These are phyloP conservation scores for Diaprepes abbreviatus DNA, from an alignment of 2,888 invertebrate species.

Conservation along the genomic window DNA sequence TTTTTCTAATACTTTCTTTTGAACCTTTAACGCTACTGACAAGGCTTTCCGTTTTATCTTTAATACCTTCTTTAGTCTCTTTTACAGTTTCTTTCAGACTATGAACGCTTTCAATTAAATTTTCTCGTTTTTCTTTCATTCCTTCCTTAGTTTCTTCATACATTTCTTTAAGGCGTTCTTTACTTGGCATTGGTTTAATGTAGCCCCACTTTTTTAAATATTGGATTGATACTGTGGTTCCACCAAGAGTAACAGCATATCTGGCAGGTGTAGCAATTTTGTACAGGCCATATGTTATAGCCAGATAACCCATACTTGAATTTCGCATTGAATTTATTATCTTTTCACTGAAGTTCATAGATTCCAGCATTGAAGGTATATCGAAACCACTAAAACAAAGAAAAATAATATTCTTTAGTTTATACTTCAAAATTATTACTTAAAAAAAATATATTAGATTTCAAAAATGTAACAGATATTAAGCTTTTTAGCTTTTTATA, in stretches of 20 bases:
- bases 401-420: too few species aligned
- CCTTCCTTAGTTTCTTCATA: constrained; percentile 74
- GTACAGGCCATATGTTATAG: constrained; percentile 92
- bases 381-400: constrained; percentile 88
- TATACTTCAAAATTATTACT: too few species aligned
- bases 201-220: constrained; percentile 84
- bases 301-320: constrained; percentile 89
- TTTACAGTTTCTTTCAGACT: constrained; percentile 58
- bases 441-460: too few species aligned
- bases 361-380: constrained; percentile 83
- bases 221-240: constrained; percentile 88
- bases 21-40: constrained; percentile 74
- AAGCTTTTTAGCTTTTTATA: too few species aligned
- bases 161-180: constrained; percentile 75
- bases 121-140: constrained; percentile 71
- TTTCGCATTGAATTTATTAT: constrained; percentile 82
- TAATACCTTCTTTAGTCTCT: constrained; percentile 56
- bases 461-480: too few species aligned
- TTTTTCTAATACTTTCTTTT: constrained; percentile 57
- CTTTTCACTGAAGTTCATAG: constrained; percentile 82
- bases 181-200: constrained; percentile 85
- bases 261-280: constrained; percentile 92
- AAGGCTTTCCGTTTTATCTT: constrained; percentile 73
- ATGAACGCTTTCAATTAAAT: constrained; percentile 49
- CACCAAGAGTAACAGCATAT: constrained; percentile 93